A percentile compares a stretch with the other conserved stretches of the same genome.
Evolutionary conservation across 1,140 invertebrate genomes (phyloP).

Genomic region (Vanessa tameamea): DNA sequence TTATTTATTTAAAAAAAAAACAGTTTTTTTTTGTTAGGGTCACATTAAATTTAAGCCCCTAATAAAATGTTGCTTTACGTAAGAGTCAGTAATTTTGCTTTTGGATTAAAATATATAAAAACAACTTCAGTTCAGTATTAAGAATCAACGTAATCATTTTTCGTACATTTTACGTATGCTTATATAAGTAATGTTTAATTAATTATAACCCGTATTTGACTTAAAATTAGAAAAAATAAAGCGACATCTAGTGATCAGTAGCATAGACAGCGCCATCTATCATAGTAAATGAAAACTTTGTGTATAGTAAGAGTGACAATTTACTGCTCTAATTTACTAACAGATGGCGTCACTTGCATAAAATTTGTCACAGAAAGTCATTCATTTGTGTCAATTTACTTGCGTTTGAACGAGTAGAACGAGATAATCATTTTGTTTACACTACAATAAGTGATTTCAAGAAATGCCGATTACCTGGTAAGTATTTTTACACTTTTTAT

Average conservation of each 20-base stretch:
- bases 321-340: neutral
- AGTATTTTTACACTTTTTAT: constrained; percentile 22
- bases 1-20: no score
- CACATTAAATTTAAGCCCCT: no score
- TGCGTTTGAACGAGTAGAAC: constrained; percentile 14
- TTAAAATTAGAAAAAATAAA: neutral
- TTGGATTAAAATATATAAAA: no score
- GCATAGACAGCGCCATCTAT: constrained; percentile 19
- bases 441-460: constrained; percentile 35
- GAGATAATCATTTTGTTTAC: constrained; percentile 38
- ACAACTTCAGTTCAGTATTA: no score
- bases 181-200: no score
- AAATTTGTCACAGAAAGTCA: constrained; percentile 2
- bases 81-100: no score
- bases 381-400: constrained; percentile 28
- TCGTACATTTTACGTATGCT: no score
- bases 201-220: no score
- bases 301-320: neutral
- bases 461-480: constrained; percentile 26
- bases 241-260: constrained; percentile 11
- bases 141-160: no score
- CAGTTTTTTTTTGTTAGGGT: no score
- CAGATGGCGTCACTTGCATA: constrained; percentile 24
- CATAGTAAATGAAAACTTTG: neutral
- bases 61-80: no score